Base-by-base conservation (phyloP, 2,888 invertebrate genomes). In the Tortricodes alternella region DNA sequence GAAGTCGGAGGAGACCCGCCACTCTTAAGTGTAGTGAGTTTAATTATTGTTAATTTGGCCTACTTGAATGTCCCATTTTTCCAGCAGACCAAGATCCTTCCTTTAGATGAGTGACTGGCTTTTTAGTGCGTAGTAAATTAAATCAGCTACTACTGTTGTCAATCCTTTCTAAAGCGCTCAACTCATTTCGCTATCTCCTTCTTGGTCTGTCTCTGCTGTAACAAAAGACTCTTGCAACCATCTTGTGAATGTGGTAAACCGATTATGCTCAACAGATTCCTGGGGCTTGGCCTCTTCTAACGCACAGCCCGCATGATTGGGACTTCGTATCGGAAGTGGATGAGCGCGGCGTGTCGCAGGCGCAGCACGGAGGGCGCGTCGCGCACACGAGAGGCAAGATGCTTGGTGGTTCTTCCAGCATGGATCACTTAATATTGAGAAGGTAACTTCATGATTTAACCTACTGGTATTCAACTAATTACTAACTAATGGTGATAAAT, bases 311-410 rank as follows among this genome's bases (percentile, higher is more conserved):
- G 8, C 18, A 16, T 5, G 59, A 59, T 13, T 59, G 59, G 59
- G 46, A 50, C 16, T 51, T 32, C 11, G 38, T 46, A 7, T n/a
- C 43, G 3, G 51, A 59, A 46, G 34, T 16, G 15, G 52, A 52
- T 13, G 52, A 37, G 6, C 8, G 23, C 3, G n/a, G n/a, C n/a
- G 27, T 38, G 0, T 59, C 53, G 2, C 53, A 50, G 9, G 49
- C 29, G 4, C 16, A 44, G 29, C 16, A 46, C 3, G 29, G 34
- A 4, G 2, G 37, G 8, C 24, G 41, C 3, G 21, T 41, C 7
- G 6, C 27, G 5, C 41, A 34, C 5, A 57, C 52, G 2, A 35
- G 46, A 19, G 60, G 60, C 8, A 60, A 60, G 27, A 19, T 60
- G 9, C 44, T 60, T 5, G 60, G 60, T 8, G 60, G 60, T 2